phyloP scores from a whole-genome alignment of 2,797 vertebrate species.

The Manis crassicaudata region DNA sequence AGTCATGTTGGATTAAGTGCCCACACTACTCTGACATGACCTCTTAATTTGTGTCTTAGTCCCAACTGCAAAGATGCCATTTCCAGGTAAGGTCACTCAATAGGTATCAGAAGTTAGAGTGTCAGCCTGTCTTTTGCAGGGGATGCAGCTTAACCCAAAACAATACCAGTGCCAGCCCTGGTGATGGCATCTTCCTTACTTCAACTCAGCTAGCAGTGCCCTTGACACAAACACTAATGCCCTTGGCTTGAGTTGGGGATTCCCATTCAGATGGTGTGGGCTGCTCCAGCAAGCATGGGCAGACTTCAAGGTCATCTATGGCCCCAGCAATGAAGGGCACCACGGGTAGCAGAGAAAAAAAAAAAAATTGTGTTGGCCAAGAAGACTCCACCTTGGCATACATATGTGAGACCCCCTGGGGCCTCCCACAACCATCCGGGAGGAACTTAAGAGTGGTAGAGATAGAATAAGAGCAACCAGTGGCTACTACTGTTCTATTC shows the following conservation, averaged over 20 bases:
- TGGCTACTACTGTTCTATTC: not conserved
- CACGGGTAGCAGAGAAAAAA: not conserved
- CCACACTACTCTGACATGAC: not conserved
- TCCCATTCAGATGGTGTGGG: not conserved
- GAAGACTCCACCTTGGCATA: not conserved
- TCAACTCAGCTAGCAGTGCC: not conserved
- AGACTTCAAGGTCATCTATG: not conserved
- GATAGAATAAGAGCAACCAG: not conserved
- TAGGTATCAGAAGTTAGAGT: not conserved
- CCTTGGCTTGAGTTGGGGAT: not conserved
- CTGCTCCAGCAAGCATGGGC: not conserved
- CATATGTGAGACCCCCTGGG: not conserved
- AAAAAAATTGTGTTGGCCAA: not conserved
- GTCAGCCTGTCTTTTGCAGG: not conserved
- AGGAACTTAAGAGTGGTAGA: rapidly evolving
- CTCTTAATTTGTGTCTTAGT: not conserved
- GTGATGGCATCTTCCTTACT: not conserved
- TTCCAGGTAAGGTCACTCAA: not conserved
- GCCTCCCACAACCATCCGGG: not conserved
- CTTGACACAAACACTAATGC: not conserved
- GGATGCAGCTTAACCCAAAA: not conserved
- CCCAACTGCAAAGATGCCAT: not conserved
- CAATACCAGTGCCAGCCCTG: not conserved
- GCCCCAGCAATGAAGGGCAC: not conserved
- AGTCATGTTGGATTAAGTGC: not conserved